These are phyloP conservation scores for Muschampia plurimacula DNA, from an alignment of 2,888 invertebrate genomes.

Conservation along the genomic window DNA sequence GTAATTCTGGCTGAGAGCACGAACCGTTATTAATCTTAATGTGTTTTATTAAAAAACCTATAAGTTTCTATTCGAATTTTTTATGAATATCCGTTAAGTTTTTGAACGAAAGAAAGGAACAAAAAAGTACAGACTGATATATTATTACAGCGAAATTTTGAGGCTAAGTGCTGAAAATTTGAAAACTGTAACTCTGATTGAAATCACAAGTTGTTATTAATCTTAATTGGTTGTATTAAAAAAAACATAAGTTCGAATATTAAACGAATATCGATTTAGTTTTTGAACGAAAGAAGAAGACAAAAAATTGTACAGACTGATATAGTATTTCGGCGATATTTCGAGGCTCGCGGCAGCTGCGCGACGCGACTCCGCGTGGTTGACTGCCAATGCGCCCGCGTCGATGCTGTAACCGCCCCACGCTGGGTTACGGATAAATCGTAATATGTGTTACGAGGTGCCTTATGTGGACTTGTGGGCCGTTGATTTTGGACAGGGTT, in stretches of 20 bases:
- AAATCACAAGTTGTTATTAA: not conserved
- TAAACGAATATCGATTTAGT: not conserved
- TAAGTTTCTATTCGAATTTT: not conserved
- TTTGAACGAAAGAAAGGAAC: not conserved
- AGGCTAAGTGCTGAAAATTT: constrained; percentile 39
- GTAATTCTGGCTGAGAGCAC: not conserved
- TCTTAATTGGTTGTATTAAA: not conserved
- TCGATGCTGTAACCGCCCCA: constrained; percentile 51
- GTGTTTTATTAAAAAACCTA: not conserved
- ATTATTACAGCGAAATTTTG: constrained; percentile 19
- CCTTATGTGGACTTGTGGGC: constrained; percentile 71
- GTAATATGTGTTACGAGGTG: constrained; percentile 73
- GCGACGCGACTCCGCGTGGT: constrained; percentile 76
- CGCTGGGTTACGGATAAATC: constrained; percentile 61
- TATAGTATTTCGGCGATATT: constrained; percentile 25
- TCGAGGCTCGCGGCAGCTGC: constrained; percentile 63
- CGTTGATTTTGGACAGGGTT: constrained; percentile 55
- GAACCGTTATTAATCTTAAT: too few relatives aligned
- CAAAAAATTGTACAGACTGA: constrained; percentile 17
- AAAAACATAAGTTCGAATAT: not conserved
- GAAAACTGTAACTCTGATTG: not conserved
- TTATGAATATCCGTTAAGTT: not conserved
- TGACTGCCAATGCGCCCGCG: constrained; percentile 66
- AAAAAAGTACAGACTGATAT: constrained; percentile 16
- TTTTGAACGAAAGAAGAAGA: not conserved